Base-by-base conservation (phyloP, 2,113 vertebrate species). In the Oxyura jamaicensis region DNA sequence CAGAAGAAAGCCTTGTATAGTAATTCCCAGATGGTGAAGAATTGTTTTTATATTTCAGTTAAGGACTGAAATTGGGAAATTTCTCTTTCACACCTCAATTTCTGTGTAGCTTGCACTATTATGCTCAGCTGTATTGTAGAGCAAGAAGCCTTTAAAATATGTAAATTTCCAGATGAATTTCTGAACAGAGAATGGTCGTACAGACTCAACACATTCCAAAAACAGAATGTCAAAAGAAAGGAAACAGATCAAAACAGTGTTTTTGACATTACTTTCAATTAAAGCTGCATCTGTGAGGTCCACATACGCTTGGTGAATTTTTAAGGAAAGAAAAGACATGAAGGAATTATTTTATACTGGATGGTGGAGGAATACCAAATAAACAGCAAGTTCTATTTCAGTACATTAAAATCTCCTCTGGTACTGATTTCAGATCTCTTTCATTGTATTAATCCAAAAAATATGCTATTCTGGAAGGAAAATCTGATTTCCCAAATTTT, bases 191-290 rank as follows among this genome's bases (percentile, higher is more conserved):
- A 85, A 91, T 88, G 76, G 82, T 95, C 78, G 68, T 93, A 91
- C 91, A 93, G 95, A 96, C 93, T 91, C 88, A 97, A 96, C 82
- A 94, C 58, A 95, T 94, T 87, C 58, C 93, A 93, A 96, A 95
- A 95, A 53, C 85, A 94, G 95, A 94, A 86, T 93, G 91, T 95
- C 94, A 97, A 96, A 97, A 95, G 94, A 96, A 95, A 95, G 59
- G 90, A 97, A 86, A 83, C 91, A 97, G 86, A 96, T 94, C 73
- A 96, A 97, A 97, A 96, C 83, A 83, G 76, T 71, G 18, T 73
- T 97, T 96, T 96, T 88, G 91, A 96, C 95, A 97, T 96, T 97
- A 96, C 95, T 96, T 97, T 97, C 95, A 97, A 97, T 97, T 97
- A 97, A 96, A 97, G 91, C 95, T 97, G 90, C 96, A 94, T 96